Base-by-base conservation (phyloP, 2,113 vertebrate genomes). In the Brachypodius melanocephalos region DNA sequence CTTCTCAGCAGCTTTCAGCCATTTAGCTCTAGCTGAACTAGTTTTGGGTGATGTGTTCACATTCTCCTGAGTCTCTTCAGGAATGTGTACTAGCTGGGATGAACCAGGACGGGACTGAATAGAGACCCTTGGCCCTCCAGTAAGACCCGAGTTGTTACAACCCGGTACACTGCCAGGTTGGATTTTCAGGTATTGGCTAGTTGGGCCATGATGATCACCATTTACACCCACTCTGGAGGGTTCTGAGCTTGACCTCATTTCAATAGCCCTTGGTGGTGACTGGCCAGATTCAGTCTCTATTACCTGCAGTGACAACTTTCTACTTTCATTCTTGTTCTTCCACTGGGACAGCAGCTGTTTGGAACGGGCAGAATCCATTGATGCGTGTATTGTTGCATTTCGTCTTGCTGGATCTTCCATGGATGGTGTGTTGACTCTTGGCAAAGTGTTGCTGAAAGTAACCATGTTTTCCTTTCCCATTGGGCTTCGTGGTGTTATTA, bases 291-390 rank as follows among this genome's bases (percentile, higher is more conserved):
- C 98, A 0, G 98, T 97, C 95, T 99, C 99, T 77, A 99, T 99
- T 17, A 99, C 98, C 84, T 99, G 99, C 92, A 99, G 95, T 31
- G 99, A 98, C 95, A 98, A 85, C 94, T 99, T 99, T 17, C 99
- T 98, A 89, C 95, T 98, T 92, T 98, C 99, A 26, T 99, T 99
- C 97, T 99, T 99, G 81, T 97, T 99, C 97, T 99, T 99, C 99
- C 99, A 99, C 88, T 99, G 99, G 26, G 99, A 99, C 45, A 99
- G 98, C 74, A 99, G 98, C 94, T 99, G 99, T 89, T 99, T 99
- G 54, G 99, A 99, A 32, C 99, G 98, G 29, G 98, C 98, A 3
- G 99, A 99, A 95, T 99, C 99, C 98, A 99, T 98, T 6, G 99
- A 99, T 15, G 98, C 98, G 0, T 99, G 99, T 94, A 99, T 99